Conservation (phyloP, 2,113 vertebrate genomes). For the Pedetes capensis region DNA sequence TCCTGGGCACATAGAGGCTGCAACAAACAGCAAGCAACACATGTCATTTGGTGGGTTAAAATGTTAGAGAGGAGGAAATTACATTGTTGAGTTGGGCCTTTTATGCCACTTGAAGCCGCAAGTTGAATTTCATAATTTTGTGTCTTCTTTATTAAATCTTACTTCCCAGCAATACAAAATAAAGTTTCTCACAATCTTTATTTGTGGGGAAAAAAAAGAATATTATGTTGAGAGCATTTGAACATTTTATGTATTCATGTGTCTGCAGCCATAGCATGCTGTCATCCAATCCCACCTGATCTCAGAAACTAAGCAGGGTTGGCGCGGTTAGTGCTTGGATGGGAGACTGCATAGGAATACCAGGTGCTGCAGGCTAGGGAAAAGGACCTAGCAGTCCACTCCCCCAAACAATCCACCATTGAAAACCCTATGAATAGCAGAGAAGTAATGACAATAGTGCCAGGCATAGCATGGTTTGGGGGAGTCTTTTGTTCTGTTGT, state of each 20-base stretch:
- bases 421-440: too few relatives aligned
- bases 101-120: neutral
- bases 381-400: too few relatives aligned
- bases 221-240: neutral
- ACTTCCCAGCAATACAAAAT: conserved; percentile 20
- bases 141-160: conserved; percentile 9
- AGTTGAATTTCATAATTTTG: neutral
- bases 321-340: too few relatives aligned
- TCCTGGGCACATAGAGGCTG: neutral
- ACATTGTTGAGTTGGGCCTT: neutral
- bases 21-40: neutral
- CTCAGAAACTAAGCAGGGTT: too few relatives aligned
- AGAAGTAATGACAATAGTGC: too few relatives aligned
- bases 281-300: too few relatives aligned
- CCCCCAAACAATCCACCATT: too few relatives aligned
- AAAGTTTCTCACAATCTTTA: conserved; percentile 6
- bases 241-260: neutral
- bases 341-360: too few relatives aligned
- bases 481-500: too few relatives aligned
- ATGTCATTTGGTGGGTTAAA: neutral
- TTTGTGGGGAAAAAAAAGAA: conserved; percentile 8
- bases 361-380: too few relatives aligned
- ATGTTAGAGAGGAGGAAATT: neutral
- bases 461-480: too few relatives aligned
- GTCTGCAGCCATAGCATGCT: too few relatives aligned